phyloP scores from a whole-genome alignment of 2,888 invertebrate species.

The Conistra vaccinii region DNA sequence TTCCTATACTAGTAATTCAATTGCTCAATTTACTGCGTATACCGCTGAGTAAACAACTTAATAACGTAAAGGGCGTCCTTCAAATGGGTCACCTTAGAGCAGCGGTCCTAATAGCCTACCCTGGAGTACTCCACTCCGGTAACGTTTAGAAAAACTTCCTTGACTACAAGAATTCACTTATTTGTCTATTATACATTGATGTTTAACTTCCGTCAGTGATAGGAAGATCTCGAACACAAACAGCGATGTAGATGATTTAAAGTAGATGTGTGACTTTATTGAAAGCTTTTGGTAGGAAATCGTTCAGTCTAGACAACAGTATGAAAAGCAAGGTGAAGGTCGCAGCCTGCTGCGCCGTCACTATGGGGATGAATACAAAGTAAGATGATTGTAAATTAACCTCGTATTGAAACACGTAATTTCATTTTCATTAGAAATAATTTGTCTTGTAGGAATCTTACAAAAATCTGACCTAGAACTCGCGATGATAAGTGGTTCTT shows the following conservation, averaged over 20 bases:
- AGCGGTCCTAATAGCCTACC: slow-evolving; percentile 76
- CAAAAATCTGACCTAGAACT: slow-evolving; percentile 58
- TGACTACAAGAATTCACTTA: slow-evolving; percentile 23
- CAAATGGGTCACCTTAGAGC: slow-evolving; percentile 81
- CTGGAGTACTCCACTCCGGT: slow-evolving; percentile 72
- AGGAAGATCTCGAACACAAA: slow-evolving; percentile 3
- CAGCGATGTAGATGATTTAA: slow-evolving; percentile 62
- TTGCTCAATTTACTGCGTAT: slow-evolving; percentile 75
- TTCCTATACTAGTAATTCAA: slow-evolving; percentile 78
- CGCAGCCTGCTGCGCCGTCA: slow-evolving; percentile 72
- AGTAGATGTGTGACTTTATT: slow-evolving; percentile 46
- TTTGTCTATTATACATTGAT: slow-evolving; percentile 67
- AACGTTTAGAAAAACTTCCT: slow-evolving; percentile 45
- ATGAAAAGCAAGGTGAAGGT: slow-evolving; percentile 83
- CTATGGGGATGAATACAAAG: slow-evolving; percentile 75
- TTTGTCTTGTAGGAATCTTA: slow-evolving; percentile 57
- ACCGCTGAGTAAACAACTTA: slow-evolving; percentile 77
- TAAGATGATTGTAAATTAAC: slow-evolving; percentile 75
- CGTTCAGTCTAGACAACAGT: slow-evolving; percentile 73
- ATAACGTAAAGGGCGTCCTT: slow-evolving; percentile 81
- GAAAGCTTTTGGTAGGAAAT: slow-evolving; percentile 67
- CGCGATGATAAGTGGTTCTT: slow-evolving; percentile 20
- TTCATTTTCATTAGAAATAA: slow-evolving; percentile 56
- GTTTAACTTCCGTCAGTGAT: slow-evolving; percentile 7
- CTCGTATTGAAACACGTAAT: slow-evolving; percentile 71